Evolutionary conservation across 2,888 invertebrate genomes (phyloP).

Genomic region (Melanchra persicariae): DNA sequence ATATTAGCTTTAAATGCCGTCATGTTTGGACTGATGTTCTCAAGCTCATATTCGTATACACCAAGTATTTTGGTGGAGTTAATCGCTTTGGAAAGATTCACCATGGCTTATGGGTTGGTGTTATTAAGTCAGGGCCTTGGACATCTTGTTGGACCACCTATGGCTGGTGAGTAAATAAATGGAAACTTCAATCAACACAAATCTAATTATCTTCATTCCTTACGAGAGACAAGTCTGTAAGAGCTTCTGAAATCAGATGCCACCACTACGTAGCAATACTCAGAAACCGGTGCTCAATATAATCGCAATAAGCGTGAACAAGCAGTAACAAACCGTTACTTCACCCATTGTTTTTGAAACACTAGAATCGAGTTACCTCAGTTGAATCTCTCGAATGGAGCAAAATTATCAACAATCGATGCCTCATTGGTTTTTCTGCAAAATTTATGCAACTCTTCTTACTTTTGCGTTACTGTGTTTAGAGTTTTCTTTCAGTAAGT

Average conservation of each 20-base stretch:
- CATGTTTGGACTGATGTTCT: slow-evolving; percentile 96
- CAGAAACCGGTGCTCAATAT: slow-evolving; percentile 13
- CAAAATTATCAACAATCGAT: slow-evolving; percentile 22
- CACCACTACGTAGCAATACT: neutral
- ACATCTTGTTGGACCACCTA: slow-evolving; percentile 97
- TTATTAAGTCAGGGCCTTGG: slow-evolving; percentile 97
- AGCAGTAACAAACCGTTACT: slow-evolving; percentile 21
- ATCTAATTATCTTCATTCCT: neutral
- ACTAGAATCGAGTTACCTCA: slow-evolving; percentile 19
- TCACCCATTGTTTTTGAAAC: slow-evolving; percentile 49
- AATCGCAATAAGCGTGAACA: slow-evolving; percentile 28
- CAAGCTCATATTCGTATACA: slow-evolving; percentile 97
- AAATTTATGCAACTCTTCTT: neutral
- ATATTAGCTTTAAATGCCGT: slow-evolving; percentile 90
- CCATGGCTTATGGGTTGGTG: slow-evolving; percentile 97
- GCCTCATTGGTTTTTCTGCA: neutral
- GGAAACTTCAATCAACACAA: neutral
- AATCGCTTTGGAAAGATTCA: slow-evolving; percentile 97
- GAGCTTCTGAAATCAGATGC: neutral
- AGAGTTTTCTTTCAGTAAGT: slow-evolving; percentile 8
- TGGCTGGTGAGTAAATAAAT: slow-evolving; percentile 93
- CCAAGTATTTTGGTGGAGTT: slow-evolving; percentile 97
- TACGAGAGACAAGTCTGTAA: neutral
- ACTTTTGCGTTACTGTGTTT: neutral
- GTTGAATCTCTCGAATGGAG: slow-evolving; percentile 7